Base-by-base conservation (phyloP, 2,888 invertebrate genomes). In the Cephus pulcher region DNA sequence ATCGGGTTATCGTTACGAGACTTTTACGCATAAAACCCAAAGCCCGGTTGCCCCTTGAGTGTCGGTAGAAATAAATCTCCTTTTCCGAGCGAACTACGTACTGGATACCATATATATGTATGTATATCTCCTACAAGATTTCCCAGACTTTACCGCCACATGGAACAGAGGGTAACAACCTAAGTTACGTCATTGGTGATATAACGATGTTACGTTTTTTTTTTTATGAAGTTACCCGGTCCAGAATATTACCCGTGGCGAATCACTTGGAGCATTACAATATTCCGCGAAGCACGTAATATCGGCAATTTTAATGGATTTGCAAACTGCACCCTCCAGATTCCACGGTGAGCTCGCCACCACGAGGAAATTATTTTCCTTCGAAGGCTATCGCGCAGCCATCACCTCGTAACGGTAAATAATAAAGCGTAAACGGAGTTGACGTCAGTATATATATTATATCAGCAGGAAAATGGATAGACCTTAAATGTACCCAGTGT, bases 1-100 rank as follows among this genome's bases (percentile, higher is more conserved):
- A 37, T 84, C 81, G 77, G 79, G 80, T 82, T 80, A 80, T 82
- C 37, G 75, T 77, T 78, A 77, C 75, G 56, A 34, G 23, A 23
- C 33, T 56, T 56, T 9, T 56, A 56, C 23, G 56, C 23, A 56
- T 56, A 56, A 56, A 56, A 56, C 23, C 23, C 23, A 23, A 23
- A 56, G 56, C 6, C 40, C 23, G 23, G 15, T 23, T 40, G 23
- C 56, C 56, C 23, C 56, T 23, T 56, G 23, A 56, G 23, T 23
- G 9, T 56, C 23, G 56, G 23, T 56, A 9, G 56, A 56, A 56
- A 56, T 56, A 56, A 56, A 56, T 56, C 56, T 56, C 9, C 56
- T 56, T 56, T 56, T 23, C 23, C 15, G 56, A 23, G 6, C 23
- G 56, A 23, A 23, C 9, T 56, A 23, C 23, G 23, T 9, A 56